Evolutionary conservation across 1,140 invertebrate species (phyloP).

Genomic region (Stegodyphus dumicola): DNA sequence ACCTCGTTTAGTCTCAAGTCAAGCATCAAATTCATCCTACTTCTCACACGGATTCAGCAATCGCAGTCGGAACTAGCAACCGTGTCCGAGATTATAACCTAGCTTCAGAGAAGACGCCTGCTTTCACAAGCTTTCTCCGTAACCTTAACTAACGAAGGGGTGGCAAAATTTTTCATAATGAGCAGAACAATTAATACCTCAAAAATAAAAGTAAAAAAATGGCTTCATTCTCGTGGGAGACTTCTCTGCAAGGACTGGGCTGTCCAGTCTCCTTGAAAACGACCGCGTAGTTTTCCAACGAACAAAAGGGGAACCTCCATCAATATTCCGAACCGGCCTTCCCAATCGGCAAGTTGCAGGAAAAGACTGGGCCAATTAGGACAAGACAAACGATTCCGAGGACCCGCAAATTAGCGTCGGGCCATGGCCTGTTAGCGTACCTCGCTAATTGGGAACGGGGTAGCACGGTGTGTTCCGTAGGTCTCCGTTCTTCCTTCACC

Average conservation of each 20-base stretch:
- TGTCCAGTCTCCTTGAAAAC: conserved; percentile 41
- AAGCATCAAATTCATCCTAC: too few species aligned
- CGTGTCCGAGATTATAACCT: background rate
- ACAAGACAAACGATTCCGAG: conserved; percentile 46
- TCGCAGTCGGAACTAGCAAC: background rate
- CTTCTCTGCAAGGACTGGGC: conserved; percentile 17
- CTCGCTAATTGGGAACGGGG: conserved; percentile 42
- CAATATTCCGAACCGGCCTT: conserved; percentile 19
- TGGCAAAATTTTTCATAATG: conserved; percentile 33
- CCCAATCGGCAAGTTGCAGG: background rate
- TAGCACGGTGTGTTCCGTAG: background rate
- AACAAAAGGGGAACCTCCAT: conserved; percentile 27
- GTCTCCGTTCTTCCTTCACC: background rate
- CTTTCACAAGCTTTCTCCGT: conserved; percentile 4
- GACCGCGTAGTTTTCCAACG: background rate
- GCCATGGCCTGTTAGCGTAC: background rate
- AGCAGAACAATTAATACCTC: conserved; percentile 4
- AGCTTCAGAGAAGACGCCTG: background rate
- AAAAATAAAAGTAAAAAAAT: conserved; percentile 15
- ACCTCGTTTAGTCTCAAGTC: too few species aligned
- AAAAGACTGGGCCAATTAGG: conserved; percentile 33
- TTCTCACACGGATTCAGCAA: too few species aligned
- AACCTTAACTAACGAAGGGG: conserved; percentile 28
- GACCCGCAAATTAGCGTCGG: conserved; percentile 32
- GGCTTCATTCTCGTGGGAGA: conserved; percentile 37